A percentile compares a stretch with the other conserved stretches of the same genome.
These are phyloP conservation scores for Lampris megalopsis DNA, from an alignment of 2,113 vertebrate genomes.

Conservation along the genomic window DNA sequence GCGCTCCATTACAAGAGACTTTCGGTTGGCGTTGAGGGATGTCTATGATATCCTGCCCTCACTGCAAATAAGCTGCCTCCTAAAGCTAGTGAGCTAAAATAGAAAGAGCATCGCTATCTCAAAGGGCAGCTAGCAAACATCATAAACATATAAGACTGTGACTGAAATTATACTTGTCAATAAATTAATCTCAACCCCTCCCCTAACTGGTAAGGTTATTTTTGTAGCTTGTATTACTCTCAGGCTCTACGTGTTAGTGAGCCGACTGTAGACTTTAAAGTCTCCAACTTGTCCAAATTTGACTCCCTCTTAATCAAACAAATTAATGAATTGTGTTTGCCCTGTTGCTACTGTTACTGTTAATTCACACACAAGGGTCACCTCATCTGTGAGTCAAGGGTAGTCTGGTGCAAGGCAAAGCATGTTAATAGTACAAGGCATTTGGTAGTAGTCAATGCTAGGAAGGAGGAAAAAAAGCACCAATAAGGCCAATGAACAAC, in stretches of 20 bases:
- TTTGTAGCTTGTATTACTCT: slow-evolving; percentile 19
- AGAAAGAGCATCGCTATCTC: too few species aligned
- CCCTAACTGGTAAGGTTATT: slow-evolving; percentile 11
- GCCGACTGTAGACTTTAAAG: slow-evolving; percentile 5
- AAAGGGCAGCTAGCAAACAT: slow-evolving; percentile 19
- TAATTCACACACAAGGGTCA: background rate
- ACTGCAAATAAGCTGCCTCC: slow-evolving; percentile 69
- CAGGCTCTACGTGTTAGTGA: slow-evolving; percentile 33
- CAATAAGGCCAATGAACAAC: too few species aligned
- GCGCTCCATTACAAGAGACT: slow-evolving; percentile 26
- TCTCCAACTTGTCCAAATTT: background rate
- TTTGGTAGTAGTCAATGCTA: too few species aligned
- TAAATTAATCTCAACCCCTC: slow-evolving; percentile 45
- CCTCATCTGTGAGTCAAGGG: background rate
- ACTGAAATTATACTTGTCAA: slow-evolving; percentile 62
- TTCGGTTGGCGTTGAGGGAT: slow-evolving; percentile 42
- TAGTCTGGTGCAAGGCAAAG: slow-evolving; percentile 16
- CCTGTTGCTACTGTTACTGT: background rate
- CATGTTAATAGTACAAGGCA: background rate
- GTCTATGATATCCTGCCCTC: slow-evolving; percentile 51
- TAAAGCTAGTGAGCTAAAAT: slow-evolving; percentile 30
- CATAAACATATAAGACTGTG: slow-evolving; percentile 30
- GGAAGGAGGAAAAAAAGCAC: too few species aligned
- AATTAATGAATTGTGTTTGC: slow-evolving; percentile 8
- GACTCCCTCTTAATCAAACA: slow-evolving; percentile 20